Percentiles rank a stretch among this genome's conserved stretches.
phyloP scores from a whole-genome alignment of 2,797 vertebrate genomes.

The Loris lydekkerianus region DNA sequence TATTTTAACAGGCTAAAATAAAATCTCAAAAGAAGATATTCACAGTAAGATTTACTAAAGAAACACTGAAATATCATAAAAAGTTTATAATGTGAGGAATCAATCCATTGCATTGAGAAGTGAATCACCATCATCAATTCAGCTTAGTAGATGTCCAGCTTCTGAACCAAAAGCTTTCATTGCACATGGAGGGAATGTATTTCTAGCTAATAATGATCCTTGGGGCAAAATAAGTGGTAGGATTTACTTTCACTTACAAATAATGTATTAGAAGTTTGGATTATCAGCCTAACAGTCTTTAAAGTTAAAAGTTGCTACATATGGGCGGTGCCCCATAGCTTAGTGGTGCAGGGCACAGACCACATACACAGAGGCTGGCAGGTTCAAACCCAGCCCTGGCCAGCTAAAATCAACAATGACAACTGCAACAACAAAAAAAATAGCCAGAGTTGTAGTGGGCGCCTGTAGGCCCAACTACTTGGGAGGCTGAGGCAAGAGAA shows the following conservation, averaged over 20 bases:
- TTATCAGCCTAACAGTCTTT: slow-evolving; percentile 7
- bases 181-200: background rate
- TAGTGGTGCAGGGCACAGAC: too few relatives aligned
- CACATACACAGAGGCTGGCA: too few relatives aligned
- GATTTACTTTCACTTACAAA: slow-evolving; percentile 55
- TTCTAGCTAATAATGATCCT: slow-evolving; percentile 47
- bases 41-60: slow-evolving; percentile 3
- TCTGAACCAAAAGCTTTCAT: slow-evolving; percentile 33
- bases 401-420: too few relatives aligned
- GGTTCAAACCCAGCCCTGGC: too few relatives aligned
- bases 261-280: background rate
- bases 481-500: too few relatives aligned
- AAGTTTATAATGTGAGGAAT: background rate
- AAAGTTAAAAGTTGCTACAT: background rate
- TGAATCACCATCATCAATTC: slow-evolving; percentile 13
- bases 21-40: slow-evolving; percentile 57
- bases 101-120: background rate
- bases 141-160: background rate
- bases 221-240: background rate
- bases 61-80: slow-evolving; percentile 45
- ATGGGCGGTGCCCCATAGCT: background rate
- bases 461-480: too few relatives aligned
- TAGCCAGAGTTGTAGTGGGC: too few relatives aligned
- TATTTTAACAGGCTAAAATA: slow-evolving; percentile 45
- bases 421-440: too few relatives aligned